Percentiles rank a stretch among this genome's conserved stretches.
Evolutionary conservation across 2,113 vertebrate genomes (phyloP).

Genomic region (Callionymus lyra): DNA sequence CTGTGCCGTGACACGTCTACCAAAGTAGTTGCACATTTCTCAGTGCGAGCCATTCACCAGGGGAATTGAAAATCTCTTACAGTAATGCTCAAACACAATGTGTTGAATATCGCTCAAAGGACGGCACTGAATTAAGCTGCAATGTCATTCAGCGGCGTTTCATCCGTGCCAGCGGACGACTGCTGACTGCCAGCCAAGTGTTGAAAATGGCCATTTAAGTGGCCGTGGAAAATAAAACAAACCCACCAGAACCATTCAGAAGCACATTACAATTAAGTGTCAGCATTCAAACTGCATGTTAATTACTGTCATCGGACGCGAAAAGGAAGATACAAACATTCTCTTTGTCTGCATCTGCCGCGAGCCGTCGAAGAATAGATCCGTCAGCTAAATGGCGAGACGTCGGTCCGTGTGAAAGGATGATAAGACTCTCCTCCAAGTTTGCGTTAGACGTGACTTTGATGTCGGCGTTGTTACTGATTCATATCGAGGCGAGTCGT

Average conservation of each 20-base stretch:
- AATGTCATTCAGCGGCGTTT: slow-evolving; percentile 26
- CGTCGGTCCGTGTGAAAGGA: no score
- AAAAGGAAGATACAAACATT: not conserved
- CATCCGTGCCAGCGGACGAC: no score
- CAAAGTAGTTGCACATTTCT: slow-evolving; percentile 23
- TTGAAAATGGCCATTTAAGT: slow-evolving; percentile 26
- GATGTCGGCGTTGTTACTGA: slow-evolving; percentile 17
- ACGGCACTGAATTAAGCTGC: slow-evolving; percentile 35
- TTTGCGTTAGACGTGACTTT: slow-evolving; percentile 12
- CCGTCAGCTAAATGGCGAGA: no score
- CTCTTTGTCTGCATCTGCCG: no score
- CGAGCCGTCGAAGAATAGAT: no score
- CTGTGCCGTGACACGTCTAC: no score
- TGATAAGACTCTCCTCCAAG: not conserved
- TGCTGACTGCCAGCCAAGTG: slow-evolving; percentile 13
- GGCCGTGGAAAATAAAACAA: slow-evolving; percentile 1
- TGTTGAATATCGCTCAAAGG: slow-evolving; percentile 21
- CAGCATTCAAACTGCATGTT: slow-evolving; percentile 5
- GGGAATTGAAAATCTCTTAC: slow-evolving; percentile 33
- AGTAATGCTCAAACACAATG: slow-evolving; percentile 34
- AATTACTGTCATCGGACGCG: slow-evolving; percentile 3
- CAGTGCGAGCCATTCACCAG: slow-evolving; percentile 25
- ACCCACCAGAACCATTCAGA: slow-evolving; percentile 5
- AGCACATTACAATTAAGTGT: slow-evolving; percentile 6
- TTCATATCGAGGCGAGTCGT: slow-evolving; percentile 8